Evolutionary conservation across 2,113 vertebrate genomes (phyloP), one percentile per base, ranked within the genome.

Genomic region (Microtus pennsylvanicus): DNA sequence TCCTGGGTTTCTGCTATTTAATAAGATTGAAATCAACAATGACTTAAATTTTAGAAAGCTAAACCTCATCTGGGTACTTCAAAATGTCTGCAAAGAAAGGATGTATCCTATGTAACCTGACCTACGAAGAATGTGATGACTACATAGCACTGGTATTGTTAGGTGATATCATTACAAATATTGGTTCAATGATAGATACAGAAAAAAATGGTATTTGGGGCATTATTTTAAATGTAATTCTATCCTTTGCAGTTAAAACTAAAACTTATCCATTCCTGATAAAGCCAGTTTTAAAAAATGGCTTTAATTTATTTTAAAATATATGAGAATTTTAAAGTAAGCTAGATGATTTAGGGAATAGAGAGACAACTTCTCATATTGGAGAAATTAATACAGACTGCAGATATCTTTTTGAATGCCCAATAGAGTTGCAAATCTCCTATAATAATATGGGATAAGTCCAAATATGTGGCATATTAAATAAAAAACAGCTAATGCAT

Each of bases 251-350:
- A 47, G 14, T 61, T 92, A 93, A 91, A 92, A 88, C 83, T 77
- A 92, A 95, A 96, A 87, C 17, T 10, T 42, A 89, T 61, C 50
- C 24, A 86, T 93, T 96, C 30, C 52, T 90, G n/a, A 90, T 28
- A 82, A 96, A 94, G 77, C 58, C 19, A 97, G 22, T 80, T 94
- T 5, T 35, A 91, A 96, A 55, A 91, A 97, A 75, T 92, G 81
- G 80, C 65, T 94, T 80, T 93, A 95, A 96, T 30, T 65, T 28
- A 96, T 3, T 92, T 88, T 70, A 92, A 96, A 97, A 88, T 80
- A 74, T 22, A 93, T 94, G 70, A 93, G 65, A 93, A 88, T 47
- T 24, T 92, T 90, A 93, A 98, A 98, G 87, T 90, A 97, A 89
- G 26, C 69, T 95, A 95, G 94, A 85, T 94, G 95, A 85, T 94